Conservation (phyloP, 2,888 invertebrate species). For the Seira musarum region DNA sequence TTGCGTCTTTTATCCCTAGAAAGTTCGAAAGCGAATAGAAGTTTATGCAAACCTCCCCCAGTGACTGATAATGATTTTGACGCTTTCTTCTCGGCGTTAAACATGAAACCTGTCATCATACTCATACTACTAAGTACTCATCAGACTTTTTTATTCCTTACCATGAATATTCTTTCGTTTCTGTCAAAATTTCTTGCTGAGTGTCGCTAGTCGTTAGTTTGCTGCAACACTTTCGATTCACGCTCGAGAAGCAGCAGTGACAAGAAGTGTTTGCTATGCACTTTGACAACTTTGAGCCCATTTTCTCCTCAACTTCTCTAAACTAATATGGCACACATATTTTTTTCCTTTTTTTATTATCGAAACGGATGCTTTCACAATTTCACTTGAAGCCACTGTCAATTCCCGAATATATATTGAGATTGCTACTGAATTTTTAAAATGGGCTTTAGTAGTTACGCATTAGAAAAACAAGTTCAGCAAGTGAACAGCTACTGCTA, state of each 20-base stretch:
- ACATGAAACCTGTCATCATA: neutral
- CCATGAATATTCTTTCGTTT: constrained; percentile 48
- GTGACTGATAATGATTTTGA: neutral
- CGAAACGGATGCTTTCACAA: too few species aligned
- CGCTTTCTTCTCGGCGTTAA: neutral
- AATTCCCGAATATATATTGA: too few species aligned
- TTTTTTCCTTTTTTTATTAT: too few species aligned
- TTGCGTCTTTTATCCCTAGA: constrained; percentile 60
- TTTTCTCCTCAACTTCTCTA: too few species aligned
- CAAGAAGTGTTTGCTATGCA: constrained; percentile 29
- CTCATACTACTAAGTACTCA: too few species aligned
- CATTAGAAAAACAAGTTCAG: too few species aligned
- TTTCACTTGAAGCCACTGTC: too few species aligned
- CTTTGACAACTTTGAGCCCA: constrained; percentile 45
- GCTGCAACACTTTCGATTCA: constrained; percentile 26
- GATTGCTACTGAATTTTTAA: too few species aligned
- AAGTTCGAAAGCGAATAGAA: neutral
- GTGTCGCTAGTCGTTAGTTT: constrained; percentile 42
- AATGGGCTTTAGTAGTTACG: too few species aligned
- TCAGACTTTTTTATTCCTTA: constrained; percentile 2
- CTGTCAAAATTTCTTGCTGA: constrained; percentile 41
- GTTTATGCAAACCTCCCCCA: neutral
- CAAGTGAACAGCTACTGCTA: too few species aligned
- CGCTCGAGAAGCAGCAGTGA: constrained; percentile 18
- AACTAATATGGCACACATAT: too few species aligned